Base-by-base conservation (phyloP, 2,888 invertebrate species). In the Therioaphis trifolii region DNA sequence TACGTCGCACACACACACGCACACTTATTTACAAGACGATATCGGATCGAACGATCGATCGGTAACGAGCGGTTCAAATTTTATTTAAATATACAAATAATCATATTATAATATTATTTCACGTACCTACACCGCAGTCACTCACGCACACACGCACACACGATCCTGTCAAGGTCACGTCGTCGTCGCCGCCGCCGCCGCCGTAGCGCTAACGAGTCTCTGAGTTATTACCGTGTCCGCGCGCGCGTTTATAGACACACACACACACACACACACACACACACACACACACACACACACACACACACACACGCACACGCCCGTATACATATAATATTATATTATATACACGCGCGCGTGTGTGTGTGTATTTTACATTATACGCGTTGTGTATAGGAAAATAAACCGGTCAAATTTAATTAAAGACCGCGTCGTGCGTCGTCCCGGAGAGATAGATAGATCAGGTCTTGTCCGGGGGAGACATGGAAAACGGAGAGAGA, bases 321-420 rank as follows among this genome's bases (percentile, higher is more conserved):
- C n/a, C n/a, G n/a, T n/a, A n/a, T n/a, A n/a, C n/a, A n/a, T n/a
- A n/a, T n/a, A n/a, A n/a, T n/a, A n/a, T n/a, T n/a, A n/a, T n/a
- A n/a, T n/a, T n/a, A n/a, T n/a, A n/a, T n/a, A n/a, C n/a, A n/a
- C n/a, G n/a, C n/a, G n/a, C n/a, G n/a, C n/a, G n/a, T n/a, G n/a
- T n/a, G n/a, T n/a, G n/a, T n/a, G n/a, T 35, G 7, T 35, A 35
- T 35, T 35, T 35, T 35, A 35, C 35, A 35, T 35, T 35, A 35
- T 35, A 35, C 7, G 7, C 35, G 35, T 35, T 35, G 35, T 35
- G 35, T 21, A 52, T 11, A 35, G 80, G 49, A 46, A 74, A 74
- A 82, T 82, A 82, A 82, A 82, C 82, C 82, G 82, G 82, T 82
- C 82, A 82, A 82, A 82, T 82, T 82, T 82, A 82, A 82, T 82